A percentile compares a stretch with the other conserved stretches of the same genome.
phyloP scores from a whole-genome alignment of 2,797 vertebrate genomes.

The Phoebastria nigripes region DNA sequence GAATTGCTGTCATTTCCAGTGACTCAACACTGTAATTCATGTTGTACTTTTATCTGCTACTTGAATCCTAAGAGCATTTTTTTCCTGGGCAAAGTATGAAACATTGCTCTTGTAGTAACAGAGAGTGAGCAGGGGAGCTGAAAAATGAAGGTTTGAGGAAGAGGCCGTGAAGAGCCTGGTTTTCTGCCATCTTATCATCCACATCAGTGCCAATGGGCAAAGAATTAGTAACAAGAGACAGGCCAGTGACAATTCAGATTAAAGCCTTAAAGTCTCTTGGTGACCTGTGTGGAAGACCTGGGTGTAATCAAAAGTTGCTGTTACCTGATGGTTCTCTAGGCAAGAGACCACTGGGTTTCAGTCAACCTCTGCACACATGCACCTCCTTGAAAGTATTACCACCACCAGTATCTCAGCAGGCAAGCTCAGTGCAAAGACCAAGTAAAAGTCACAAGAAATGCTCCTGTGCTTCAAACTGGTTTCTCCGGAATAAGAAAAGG shows the following conservation, averaged over 20 bases:
- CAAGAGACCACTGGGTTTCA: background rate
- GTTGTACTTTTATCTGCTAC: conserved; percentile 30
- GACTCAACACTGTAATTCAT: conserved; percentile 36
- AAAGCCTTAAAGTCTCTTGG: background rate
- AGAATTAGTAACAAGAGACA: background rate
- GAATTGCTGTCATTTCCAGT: conserved; percentile 32
- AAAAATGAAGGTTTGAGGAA: background rate
- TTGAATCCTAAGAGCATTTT: background rate
- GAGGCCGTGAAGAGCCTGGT: background rate
- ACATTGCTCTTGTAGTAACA: background rate
- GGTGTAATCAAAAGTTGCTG: background rate
- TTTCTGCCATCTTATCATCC: background rate
- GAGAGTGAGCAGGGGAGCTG: background rate
- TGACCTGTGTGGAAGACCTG: background rate
- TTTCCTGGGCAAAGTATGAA: conserved; percentile 14
- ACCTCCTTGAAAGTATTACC: background rate
- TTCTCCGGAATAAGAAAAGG: background rate
- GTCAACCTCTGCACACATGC: background rate
- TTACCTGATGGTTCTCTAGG: background rate
- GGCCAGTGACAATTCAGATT: background rate
- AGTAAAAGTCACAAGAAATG: background rate
- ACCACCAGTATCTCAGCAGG: background rate
- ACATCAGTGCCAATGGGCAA: background rate
- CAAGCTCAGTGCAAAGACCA: background rate
- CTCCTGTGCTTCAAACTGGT: background rate